Evolutionary conservation across 1,140 invertebrate species (phyloP).

Genomic region (Trichonephila clavipes): DNA sequence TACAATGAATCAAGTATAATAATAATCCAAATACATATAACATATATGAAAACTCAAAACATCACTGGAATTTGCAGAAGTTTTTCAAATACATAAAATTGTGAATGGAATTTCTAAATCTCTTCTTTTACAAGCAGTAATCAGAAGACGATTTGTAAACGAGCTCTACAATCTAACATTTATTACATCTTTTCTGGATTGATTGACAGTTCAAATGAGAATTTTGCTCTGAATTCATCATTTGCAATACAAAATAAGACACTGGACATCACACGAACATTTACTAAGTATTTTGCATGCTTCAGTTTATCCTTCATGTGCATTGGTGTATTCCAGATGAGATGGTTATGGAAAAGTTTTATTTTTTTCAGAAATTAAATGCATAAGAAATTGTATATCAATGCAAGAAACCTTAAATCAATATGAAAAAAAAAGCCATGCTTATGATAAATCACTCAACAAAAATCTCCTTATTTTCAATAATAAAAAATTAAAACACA

Average conservation of each 20-base stretch:
- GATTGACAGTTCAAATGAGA: neutral
- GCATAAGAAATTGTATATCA: no score
- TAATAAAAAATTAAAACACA: no score
- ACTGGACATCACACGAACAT: conserved; percentile 8
- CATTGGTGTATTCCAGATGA: neutral
- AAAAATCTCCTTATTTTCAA: no score
- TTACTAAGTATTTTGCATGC: conserved; percentile 32
- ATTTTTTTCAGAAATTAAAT: no score
- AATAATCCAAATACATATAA: conserved; percentile 10
- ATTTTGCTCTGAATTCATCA: neutral
- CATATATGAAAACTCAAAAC: neutral
- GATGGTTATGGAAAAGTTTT: neutral
- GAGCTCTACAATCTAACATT: conserved; percentile 30
- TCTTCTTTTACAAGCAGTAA: neutral
- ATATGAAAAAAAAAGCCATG: no score
- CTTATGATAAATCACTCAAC: no score
- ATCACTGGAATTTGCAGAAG: neutral
- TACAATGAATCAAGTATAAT: neutral
- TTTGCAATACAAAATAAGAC: neutral
- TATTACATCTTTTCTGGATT: neutral
- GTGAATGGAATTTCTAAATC: conserved; percentile 3
- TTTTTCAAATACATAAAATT: neutral
- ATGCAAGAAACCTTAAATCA: no score
- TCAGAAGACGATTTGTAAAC: neutral
- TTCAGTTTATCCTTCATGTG: conserved; percentile 12